phyloP scores from a whole-genome alignment of 2,113 vertebrate species.

The Patagioenas fasciata region DNA sequence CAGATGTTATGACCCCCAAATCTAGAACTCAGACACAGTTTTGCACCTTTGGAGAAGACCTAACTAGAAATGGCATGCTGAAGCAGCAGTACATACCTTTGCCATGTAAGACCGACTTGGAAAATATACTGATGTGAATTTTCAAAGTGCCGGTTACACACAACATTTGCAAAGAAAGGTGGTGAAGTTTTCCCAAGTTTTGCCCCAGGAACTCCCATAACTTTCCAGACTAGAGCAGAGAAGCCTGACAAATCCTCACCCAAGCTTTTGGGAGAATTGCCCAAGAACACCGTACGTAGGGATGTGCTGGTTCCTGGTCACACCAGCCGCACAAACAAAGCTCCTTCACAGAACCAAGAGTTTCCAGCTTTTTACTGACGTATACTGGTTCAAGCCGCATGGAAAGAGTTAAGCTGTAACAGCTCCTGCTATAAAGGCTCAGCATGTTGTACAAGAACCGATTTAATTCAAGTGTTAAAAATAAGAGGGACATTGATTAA shows the following conservation, averaged over 20 bases:
- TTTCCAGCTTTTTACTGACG: neutral
- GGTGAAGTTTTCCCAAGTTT: neutral
- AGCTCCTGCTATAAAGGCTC: neutral
- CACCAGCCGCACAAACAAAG: neutral
- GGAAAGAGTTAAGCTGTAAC: neutral
- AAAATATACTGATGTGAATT: neutral
- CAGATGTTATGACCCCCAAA: rapidly evolving
- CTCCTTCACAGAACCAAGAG: neutral
- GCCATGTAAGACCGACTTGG: rapidly evolving
- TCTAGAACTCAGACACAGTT: neutral
- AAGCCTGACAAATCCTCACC: neutral
- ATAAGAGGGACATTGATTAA: neutral
- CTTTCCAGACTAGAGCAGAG: neutral
- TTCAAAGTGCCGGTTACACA: neutral
- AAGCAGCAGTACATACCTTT: neutral
- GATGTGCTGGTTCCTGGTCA: neutral
- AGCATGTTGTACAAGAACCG: neutral
- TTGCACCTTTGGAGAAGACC: neutral
- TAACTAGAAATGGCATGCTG: neutral
- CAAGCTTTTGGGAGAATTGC: neutral
- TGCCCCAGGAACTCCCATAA: neutral
- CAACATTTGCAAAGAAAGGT: neutral
- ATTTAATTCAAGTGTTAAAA: slow-evolving; percentile 2
- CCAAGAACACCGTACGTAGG: neutral
- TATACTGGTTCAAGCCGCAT: neutral